phyloP scores from a whole-genome alignment of 2,888 invertebrate species.

The Andrena fulva region DNA sequence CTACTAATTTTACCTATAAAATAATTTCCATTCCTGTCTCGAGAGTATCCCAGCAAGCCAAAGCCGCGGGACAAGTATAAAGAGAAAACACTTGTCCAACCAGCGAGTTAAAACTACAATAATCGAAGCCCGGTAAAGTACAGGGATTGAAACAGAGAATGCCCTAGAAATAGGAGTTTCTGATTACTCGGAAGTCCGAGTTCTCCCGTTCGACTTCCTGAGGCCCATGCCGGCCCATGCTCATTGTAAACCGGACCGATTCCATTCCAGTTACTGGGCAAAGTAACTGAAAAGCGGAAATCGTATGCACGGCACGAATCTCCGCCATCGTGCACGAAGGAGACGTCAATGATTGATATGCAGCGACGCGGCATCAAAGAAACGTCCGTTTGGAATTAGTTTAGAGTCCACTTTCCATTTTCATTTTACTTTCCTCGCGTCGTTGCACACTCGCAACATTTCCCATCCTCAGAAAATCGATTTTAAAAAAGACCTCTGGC shows the following conservation, averaged over 20 bases:
- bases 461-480: conserved; percentile 21
- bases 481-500: background rate
- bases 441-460: conserved; percentile 42
- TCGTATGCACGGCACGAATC: background rate
- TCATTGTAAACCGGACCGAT: background rate
- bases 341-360: conserved; percentile 53
- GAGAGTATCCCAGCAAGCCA: background rate
- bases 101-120: background rate
- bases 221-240: too few species aligned
- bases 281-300: conserved; percentile 17
- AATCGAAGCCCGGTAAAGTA: background rate
- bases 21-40: background rate
- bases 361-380: conserved; percentile 51
- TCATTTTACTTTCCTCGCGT: conserved; percentile 67
- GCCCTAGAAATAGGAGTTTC: background rate
- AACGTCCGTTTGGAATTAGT: conserved; percentile 59
- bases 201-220: background rate
- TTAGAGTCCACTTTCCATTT: conserved; percentile 69
- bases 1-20: background rate
- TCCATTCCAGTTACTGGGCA: background rate
- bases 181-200: background rate
- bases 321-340: conserved; percentile 12
- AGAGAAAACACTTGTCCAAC: background rate
- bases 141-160: background rate
- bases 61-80: background rate